Percentiles rank a stretch among this genome's conserved stretches.
Conservation (phyloP, 2,888 invertebrate species). For the Beris chalybata region DNA sequence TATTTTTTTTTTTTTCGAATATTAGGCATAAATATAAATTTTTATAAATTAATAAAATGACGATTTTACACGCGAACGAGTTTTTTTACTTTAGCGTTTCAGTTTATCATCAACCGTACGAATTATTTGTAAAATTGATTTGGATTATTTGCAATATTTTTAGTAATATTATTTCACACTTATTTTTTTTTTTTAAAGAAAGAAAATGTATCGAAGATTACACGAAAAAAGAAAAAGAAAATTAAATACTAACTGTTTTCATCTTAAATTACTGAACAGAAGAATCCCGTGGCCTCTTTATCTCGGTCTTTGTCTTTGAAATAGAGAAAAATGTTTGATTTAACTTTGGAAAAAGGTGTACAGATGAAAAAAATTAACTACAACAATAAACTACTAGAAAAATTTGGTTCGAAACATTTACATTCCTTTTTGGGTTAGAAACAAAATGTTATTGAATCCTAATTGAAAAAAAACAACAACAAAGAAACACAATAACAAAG, state of each 20-base stretch:
- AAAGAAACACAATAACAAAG: neutral
- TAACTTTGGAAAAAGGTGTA: slow-evolving; percentile 1
- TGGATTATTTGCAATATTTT: too few species aligned
- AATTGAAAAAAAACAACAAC: neutral
- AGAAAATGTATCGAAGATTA: too few species aligned
- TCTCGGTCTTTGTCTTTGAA: slow-evolving; percentile 40
- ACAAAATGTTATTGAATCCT: slow-evolving; percentile 3
- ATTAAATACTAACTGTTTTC: slow-evolving; percentile 31
- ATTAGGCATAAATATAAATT: too few species aligned
- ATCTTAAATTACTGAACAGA: slow-evolving; percentile 28
- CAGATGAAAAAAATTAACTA: slow-evolving; percentile 4
- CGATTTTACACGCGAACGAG: too few species aligned
- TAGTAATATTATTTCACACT: too few species aligned
- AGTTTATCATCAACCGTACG: too few species aligned
- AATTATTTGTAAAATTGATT: too few species aligned
- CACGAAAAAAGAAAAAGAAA: slow-evolving; percentile 15
- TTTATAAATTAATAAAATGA: too few species aligned
- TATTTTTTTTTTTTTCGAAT: too few species aligned
- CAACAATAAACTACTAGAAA: slow-evolving; percentile 6
- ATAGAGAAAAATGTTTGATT: slow-evolving; percentile 31
- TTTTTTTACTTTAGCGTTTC: too few species aligned
- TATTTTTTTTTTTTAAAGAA: too few species aligned
- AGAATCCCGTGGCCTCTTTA: slow-evolving; percentile 35
- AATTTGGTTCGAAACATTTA: slow-evolving; percentile 37
- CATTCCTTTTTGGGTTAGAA: slow-evolving; percentile 24